A percentile compares a stretch with the other conserved stretches of the same genome.
Conservation (phyloP, 2,797 vertebrate species). For the Enteromius anoplus region DNA sequence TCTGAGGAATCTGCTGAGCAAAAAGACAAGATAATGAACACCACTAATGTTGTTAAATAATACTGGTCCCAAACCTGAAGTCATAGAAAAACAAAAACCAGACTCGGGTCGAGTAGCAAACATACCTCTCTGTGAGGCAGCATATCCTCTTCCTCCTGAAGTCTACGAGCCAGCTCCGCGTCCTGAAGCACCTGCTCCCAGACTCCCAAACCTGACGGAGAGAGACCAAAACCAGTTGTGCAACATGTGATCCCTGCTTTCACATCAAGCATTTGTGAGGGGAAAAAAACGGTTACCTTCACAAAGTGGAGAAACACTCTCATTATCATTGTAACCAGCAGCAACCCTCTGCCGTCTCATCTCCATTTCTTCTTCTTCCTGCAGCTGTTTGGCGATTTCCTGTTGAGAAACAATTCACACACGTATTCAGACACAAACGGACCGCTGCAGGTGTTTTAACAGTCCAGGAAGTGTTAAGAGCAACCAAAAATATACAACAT, state of each 20-base stretch:
- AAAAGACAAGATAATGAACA: background rate
- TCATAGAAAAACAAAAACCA: background rate
- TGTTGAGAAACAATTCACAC: conserved; percentile 52
- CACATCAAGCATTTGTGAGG: background rate
- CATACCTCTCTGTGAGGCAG: conserved; percentile 61
- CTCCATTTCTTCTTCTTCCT: conserved; percentile 76
- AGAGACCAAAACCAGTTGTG: background rate
- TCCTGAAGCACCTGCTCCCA: conserved; percentile 76
- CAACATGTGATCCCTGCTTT: background rate
- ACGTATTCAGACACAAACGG: background rate
- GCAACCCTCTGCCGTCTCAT: conserved; percentile 61
- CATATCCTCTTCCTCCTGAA: conserved; percentile 76
- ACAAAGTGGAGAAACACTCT: conserved; percentile 22
- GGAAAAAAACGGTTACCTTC: conserved; percentile 63
- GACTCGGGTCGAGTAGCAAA: background rate
- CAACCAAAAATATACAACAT: background rate
- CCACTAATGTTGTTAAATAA: background rate
- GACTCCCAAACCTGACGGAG: conserved; percentile 62
- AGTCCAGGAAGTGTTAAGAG: background rate
- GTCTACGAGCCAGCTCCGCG: conserved; percentile 76
- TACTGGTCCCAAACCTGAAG: background rate
- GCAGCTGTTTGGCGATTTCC: conserved; percentile 79
- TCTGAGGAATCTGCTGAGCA: conserved; percentile 57
- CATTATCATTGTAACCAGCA: conserved; percentile 35
- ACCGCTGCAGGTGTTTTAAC: background rate